Percentiles rank a stretch among this genome's conserved stretches.
These are phyloP conservation scores for Diabrotica balteata DNA, from an alignment of 2,888 invertebrate species.

Conservation along the genomic window DNA sequence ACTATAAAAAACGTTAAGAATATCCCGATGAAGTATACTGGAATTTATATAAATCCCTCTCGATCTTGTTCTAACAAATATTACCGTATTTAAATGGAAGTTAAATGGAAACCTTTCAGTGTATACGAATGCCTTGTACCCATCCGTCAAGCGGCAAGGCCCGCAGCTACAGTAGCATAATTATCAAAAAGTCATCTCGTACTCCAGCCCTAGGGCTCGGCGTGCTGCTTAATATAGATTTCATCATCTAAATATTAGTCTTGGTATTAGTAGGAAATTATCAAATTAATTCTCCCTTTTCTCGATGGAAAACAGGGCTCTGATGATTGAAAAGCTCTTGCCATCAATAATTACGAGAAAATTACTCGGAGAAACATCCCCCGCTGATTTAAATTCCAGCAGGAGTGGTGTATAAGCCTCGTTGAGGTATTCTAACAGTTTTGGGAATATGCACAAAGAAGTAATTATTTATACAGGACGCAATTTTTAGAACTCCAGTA, in stretches of 20 bases:
- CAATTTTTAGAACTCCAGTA: no score
- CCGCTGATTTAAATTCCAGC: slow-evolving; percentile 2
- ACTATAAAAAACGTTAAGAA: no score
- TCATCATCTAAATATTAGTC: slow-evolving; percentile 9
- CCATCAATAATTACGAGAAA: slow-evolving; percentile 7
- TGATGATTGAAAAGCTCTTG: slow-evolving; percentile 6
- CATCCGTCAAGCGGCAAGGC: no score
- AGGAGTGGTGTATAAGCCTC: neutral
- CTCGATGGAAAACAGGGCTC: neutral
- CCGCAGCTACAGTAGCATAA: neutral
- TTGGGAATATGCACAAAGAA: neutral
- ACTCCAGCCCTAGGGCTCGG: neutral
- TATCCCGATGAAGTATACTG: no score
- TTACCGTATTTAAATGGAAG: no score
- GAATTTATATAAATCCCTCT: no score
- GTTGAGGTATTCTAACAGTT: neutral
- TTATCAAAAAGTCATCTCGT: neutral
- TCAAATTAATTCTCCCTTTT: slow-evolving; percentile 4
- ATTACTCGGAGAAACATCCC: neutral
- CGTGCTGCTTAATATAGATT: slow-evolving; percentile 1
- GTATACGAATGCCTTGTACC: no score
- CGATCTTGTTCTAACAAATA: no score
- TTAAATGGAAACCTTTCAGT: no score
- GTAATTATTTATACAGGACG: no score
- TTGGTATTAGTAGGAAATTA: slow-evolving; percentile 7